A percentile compares a stretch with the other conserved stretches of the same genome.
Conservation (phyloP, 2,888 invertebrate genomes). For the Heliconius cydno region DNA sequence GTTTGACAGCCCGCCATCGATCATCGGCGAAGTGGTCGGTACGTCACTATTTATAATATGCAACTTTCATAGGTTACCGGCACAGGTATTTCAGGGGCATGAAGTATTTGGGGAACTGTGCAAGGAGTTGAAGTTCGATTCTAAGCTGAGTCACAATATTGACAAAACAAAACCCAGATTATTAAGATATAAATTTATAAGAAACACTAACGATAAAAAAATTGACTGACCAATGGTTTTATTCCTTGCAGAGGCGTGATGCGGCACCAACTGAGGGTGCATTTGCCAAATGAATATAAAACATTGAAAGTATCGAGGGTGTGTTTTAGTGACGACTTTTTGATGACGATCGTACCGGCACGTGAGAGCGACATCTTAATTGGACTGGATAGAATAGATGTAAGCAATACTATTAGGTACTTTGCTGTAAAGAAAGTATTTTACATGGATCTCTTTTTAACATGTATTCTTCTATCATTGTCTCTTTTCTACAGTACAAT, state of each 20-base stretch:
- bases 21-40: conserved; percentile 54
- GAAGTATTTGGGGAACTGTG: neutral
- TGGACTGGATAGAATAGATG: conserved; percentile 55
- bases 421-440: neutral
- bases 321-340: conserved; percentile 62
- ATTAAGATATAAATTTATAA: conserved; percentile 9
- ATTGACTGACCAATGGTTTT: conserved; percentile 15
- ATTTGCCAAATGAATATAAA: conserved; percentile 54
- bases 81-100: conserved; percentile 36
- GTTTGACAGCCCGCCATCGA: conserved; percentile 66
- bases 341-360: conserved; percentile 59
- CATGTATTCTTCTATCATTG: too few species aligned
- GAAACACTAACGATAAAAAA: conserved; percentile 22
- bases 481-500: too few species aligned
- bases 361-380: conserved; percentile 55
- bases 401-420: neutral
- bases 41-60: conserved; percentile 49
- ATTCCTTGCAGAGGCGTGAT: conserved; percentile 34
- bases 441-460: too few species aligned
- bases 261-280: conserved; percentile 41
- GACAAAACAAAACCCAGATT: neutral
- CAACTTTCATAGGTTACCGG: conserved; percentile 44
- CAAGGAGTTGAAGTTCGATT: neutral
- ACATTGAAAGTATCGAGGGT: conserved; percentile 59
- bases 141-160: neutral